A percentile compares a stretch with the other conserved stretches of the same genome.
Evolutionary conservation across 2,797 vertebrate genomes (phyloP).

Genomic region (Pseudopleuronectes americanus): DNA sequence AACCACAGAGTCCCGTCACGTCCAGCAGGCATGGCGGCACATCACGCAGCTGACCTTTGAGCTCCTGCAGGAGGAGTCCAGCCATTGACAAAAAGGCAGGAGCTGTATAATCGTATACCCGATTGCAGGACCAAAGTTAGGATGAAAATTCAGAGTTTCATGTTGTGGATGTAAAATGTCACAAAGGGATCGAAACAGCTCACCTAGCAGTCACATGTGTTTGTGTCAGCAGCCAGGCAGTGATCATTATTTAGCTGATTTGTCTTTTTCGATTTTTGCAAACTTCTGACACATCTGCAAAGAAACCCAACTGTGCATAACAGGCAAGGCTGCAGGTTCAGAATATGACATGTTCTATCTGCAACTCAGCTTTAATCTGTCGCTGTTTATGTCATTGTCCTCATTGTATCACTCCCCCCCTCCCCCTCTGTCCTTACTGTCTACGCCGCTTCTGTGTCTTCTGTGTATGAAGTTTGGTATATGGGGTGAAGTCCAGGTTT

Average conservation of each 20-base stretch:
- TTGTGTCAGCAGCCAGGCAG: conserved; percentile 10
- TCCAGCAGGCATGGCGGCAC: conserved; percentile 90
- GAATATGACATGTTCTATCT: conserved; percentile 34
- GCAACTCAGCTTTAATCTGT: conserved; percentile 18
- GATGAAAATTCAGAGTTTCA: background rate
- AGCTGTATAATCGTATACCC: conserved; percentile 1
- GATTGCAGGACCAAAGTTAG: conserved; percentile 45
- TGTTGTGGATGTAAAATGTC: conserved; percentile 45
- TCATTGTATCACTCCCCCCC: conserved; percentile 16
- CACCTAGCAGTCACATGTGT: background rate
- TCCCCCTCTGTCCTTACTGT: conserved; percentile 2
- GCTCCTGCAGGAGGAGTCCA: conserved; percentile 77
- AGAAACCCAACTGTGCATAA: conserved; percentile 2
- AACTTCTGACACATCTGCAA: background rate
- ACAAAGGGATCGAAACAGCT: conserved; percentile 31
- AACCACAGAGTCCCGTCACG: conserved; percentile 84
- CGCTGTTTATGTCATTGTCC: conserved; percentile 12
- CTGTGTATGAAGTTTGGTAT: conserved; percentile 6
- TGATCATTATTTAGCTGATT: background rate
- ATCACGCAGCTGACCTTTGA: conserved; percentile 86
- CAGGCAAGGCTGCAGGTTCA: conserved; percentile 11
- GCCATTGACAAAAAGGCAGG: conserved; percentile 44
- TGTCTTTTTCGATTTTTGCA: background rate
- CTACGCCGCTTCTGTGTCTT: conserved; percentile 36
- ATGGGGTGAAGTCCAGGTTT: background rate